Percentiles rank a stretch among this genome's conserved stretches.
Conservation (phyloP, 1,140 invertebrate species). For the Meloidogyne chitwoodi region DNA sequence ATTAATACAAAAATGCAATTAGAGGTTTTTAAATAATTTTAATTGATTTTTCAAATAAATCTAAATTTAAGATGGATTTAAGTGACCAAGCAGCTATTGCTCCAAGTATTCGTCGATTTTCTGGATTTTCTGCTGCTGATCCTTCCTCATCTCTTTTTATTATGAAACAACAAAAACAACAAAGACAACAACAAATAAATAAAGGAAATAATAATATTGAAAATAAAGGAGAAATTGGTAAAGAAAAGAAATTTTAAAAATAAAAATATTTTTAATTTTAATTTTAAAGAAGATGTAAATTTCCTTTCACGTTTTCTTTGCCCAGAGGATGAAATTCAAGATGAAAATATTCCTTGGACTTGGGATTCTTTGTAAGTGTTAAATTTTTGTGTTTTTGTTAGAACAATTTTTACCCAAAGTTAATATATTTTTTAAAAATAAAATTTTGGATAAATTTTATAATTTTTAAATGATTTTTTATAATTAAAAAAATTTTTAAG, state of each 20-base stretch:
- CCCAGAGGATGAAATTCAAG: constrained; percentile 25
- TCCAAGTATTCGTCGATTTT: constrained; percentile 21
- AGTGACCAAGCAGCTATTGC: constrained; percentile 32
- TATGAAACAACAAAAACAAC: not conserved
- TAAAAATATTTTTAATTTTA: not conserved
- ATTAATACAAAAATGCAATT: not conserved
- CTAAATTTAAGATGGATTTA: constrained; percentile 13
- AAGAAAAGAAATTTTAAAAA: not conserved
- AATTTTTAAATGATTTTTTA: no score
- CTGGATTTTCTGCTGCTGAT: constrained; percentile 1
- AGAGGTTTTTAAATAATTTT: no score
- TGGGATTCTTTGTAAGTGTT: constrained; percentile 27
- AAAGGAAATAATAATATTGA: not conserved
- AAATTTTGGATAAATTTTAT: no score
- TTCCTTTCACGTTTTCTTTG: constrained; percentile 31
- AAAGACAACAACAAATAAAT: not conserved
- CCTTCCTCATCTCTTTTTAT: not conserved
- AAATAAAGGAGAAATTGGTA: constrained; percentile 10
- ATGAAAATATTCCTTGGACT: constrained; percentile 30
- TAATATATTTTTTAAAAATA: no score
- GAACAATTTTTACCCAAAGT: not conserved
- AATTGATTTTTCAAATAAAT: no score
- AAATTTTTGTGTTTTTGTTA: not conserved
- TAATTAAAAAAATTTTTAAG: no score
- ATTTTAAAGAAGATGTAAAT: constrained; percentile 19